A percentile compares a stretch with the other conserved stretches of the same genome.
phyloP scores from a whole-genome alignment of 2,113 vertebrate species.

The Nannobrachium achirus region DNA sequence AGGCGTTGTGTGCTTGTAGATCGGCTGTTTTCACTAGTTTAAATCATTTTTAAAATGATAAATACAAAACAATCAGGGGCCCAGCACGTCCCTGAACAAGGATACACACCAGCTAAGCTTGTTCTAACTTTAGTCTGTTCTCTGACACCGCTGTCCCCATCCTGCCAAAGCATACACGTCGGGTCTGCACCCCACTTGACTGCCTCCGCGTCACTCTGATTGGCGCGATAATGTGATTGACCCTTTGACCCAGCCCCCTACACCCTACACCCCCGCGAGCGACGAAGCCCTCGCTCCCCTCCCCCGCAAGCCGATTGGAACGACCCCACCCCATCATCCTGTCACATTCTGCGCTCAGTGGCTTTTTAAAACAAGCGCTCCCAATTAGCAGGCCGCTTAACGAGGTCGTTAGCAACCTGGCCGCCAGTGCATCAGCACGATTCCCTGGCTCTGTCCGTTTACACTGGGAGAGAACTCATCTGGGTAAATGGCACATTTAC shows the following conservation, averaged over 20 bases:
- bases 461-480: conserved; percentile 24
- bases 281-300: conserved; percentile 18
- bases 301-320: conserved; percentile 11
- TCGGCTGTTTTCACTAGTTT: too few relatives aligned
- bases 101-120: too few relatives aligned
- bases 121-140: too few relatives aligned
- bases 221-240: not conserved
- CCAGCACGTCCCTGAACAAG: too few relatives aligned
- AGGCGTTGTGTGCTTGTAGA: too few relatives aligned
- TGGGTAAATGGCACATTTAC: conserved; percentile 57
- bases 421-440: conserved; percentile 17
- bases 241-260: conserved; percentile 32
- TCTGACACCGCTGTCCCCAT: not conserved
- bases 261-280: not conserved
- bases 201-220: not conserved
- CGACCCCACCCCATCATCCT: not conserved
- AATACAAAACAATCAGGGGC: too few relatives aligned
- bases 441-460: conserved; percentile 14
- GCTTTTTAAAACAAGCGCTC: conserved; percentile 54
- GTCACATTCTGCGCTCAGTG: conserved; percentile 16
- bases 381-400: conserved; percentile 59
- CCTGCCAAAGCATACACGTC: not conserved
- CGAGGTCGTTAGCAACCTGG: conserved; percentile 71
- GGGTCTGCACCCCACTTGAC: not conserved
- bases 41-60: too few relatives aligned